Evolutionary conservation across 1,140 invertebrate genomes (phyloP).

Genomic region (Cyrtorhinus lividipennis): DNA sequence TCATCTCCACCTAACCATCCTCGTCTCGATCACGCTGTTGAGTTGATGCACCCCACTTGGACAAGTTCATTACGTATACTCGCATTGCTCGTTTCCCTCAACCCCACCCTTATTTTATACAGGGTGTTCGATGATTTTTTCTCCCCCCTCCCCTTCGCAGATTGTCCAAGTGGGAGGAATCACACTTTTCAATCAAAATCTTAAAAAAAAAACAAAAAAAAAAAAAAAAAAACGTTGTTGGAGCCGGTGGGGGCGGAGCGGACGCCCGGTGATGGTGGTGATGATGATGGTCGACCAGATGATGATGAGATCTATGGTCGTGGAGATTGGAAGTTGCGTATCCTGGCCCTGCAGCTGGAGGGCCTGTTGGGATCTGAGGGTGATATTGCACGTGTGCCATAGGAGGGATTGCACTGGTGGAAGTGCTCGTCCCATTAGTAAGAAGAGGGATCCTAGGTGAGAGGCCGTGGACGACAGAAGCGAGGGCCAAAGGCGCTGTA

Average conservation of each 20-base stretch:
- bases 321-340: constrained; percentile 7
- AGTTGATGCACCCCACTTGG: too few relatives aligned
- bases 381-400: constrained; percentile 13
- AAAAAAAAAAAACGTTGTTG: too few relatives aligned
- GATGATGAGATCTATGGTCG: neutral
- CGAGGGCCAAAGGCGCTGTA: neutral
- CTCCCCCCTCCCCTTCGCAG: too few relatives aligned
- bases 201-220: too few relatives aligned
- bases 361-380: neutral
- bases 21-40: too few relatives aligned
- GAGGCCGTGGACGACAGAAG: neutral
- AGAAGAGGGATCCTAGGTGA: neutral
- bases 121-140: too few relatives aligned
- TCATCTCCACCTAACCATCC: too few relatives aligned
- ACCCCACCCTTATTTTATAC: too few relatives aligned
- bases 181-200: too few relatives aligned
- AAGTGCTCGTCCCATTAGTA: neutral
- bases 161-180: too few relatives aligned
- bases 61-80: too few relatives aligned
- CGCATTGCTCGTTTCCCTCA: too few relatives aligned
- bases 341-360: constrained; percentile 12
- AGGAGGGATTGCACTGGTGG: neutral
- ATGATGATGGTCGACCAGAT: constrained; percentile 24
- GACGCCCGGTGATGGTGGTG: constrained; percentile 14
- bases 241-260: constrained; percentile 19